These are phyloP conservation scores for Parazoanthus atlanticus DNA, from an alignment of 92 coral and sea anemone genomes.

Conservation along the genomic window DNA sequence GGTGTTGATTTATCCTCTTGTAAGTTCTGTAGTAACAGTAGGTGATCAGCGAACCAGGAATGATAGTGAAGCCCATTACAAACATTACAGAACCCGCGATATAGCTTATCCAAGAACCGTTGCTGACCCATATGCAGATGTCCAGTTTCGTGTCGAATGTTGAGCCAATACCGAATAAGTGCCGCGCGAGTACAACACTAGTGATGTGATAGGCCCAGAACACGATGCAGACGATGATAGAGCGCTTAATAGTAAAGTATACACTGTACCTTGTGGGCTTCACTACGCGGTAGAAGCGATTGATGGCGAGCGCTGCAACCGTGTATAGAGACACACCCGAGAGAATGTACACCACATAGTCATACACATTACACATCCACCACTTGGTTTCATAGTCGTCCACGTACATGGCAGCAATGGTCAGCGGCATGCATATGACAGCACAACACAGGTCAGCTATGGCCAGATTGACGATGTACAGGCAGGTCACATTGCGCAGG, in stretches of 20 bases:
- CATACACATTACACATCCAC: constrained; percentile 45
- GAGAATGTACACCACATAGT: constrained; percentile 30
- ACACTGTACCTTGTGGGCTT: constrained; percentile 15
- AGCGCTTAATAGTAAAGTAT: constrained; percentile 11
- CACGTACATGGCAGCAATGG: constrained; percentile 25
- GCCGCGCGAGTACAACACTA: constrained; percentile 23
- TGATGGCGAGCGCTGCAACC: constrained; percentile 33
- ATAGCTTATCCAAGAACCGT: constrained; percentile 4
- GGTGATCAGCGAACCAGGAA: constrained; percentile 27
- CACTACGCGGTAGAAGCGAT: constrained; percentile 42
- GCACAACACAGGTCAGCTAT: constrained; percentile 36
- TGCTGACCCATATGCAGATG: constrained; percentile 34
- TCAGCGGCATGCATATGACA: constrained; percentile 47
- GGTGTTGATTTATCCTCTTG: constrained; percentile 33
- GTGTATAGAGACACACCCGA: constrained; percentile 40
- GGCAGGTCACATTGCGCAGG: constrained; percentile 20
- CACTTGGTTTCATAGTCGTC: not conserved
- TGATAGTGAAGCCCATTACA: constrained; percentile 38
- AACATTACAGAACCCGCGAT: constrained; percentile 25
- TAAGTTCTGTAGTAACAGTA: constrained; percentile 34
- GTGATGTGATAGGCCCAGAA: constrained; percentile 39
- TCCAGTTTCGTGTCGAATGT: constrained; percentile 20
- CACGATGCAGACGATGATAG: constrained; percentile 20
- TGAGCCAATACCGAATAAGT: constrained; percentile 40
- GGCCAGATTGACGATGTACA: constrained; percentile 39